Conservation (phyloP, 2,888 invertebrate species). For the Oligia strigilis region DNA sequence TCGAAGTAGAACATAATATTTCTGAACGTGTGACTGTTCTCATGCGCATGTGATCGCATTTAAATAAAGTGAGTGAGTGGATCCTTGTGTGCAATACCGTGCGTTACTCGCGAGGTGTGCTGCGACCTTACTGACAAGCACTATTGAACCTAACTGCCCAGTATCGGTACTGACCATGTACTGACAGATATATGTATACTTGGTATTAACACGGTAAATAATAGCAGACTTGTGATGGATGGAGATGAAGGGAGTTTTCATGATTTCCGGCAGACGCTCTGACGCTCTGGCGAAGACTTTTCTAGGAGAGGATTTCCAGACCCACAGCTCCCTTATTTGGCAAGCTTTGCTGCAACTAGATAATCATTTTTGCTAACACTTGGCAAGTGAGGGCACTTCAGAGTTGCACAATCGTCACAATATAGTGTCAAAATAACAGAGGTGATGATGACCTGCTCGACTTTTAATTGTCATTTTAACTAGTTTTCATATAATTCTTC, state of each 20-base stretch:
- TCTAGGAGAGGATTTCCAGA: neutral
- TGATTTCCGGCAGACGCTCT: neutral
- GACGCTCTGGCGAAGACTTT: neutral
- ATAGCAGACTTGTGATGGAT: neutral
- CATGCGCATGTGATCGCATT: slow-evolving; percentile 14
- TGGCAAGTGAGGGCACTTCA: neutral
- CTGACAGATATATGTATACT: neutral
- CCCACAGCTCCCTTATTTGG: neutral
- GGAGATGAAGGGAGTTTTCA: neutral
- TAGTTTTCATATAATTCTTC: neutral
- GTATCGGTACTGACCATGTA: neutral
- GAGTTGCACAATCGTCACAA: neutral
- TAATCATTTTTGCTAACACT: neutral
- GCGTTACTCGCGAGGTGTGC: slow-evolving; percentile 33
- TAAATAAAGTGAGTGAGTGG: slow-evolving; percentile 26
- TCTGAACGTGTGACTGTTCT: slow-evolving; percentile 10
- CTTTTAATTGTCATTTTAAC: neutral
- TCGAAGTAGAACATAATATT: slow-evolving; percentile 12
- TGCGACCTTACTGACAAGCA: slow-evolving; percentile 10
- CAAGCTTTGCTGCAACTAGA: neutral
- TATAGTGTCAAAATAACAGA: neutral
- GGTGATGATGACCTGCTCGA: neutral
- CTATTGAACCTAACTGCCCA: neutral
- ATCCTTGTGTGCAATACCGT: slow-evolving; percentile 56
- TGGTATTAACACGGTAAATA: neutral